phyloP scores from a whole-genome alignment of 2,113 vertebrate genomes.

The Melanerpes aurifrons region DNA sequence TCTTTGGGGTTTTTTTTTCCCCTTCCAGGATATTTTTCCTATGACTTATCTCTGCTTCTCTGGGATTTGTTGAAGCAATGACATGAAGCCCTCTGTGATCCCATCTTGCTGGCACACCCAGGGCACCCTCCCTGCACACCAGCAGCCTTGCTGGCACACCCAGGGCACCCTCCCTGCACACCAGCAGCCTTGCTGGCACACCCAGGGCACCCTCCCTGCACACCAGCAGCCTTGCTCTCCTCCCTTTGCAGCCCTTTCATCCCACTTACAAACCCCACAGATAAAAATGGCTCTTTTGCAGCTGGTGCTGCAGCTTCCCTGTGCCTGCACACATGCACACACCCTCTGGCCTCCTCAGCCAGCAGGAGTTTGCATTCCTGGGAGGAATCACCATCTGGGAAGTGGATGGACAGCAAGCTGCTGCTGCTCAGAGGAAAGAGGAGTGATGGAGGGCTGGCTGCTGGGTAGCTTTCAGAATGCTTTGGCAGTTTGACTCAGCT shows the following conservation, averaged over 20 bases:
- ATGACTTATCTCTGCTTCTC: neutral
- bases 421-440: neutral
- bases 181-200: too few species aligned
- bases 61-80: neutral
- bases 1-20: neutral
- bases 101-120: neutral
- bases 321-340: neutral
- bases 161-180: too few species aligned
- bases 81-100: fast-evolving
- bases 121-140: too few species aligned
- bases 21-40: neutral
- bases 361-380: neutral
- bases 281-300: neutral
- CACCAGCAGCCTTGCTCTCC: neutral
- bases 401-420: neutral
- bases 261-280: neutral
- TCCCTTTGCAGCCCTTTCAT: neutral
- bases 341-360: neutral
- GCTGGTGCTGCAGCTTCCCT: neutral
- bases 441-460: neutral
- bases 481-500: conserved; percentile 22
- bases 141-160: too few species aligned
- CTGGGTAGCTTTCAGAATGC: neutral
- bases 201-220: neutral
- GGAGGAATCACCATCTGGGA: neutral